Evolutionary conservation across 1,140 invertebrate genomes (phyloP).

Genomic region (Caerostris darwini): DNA sequence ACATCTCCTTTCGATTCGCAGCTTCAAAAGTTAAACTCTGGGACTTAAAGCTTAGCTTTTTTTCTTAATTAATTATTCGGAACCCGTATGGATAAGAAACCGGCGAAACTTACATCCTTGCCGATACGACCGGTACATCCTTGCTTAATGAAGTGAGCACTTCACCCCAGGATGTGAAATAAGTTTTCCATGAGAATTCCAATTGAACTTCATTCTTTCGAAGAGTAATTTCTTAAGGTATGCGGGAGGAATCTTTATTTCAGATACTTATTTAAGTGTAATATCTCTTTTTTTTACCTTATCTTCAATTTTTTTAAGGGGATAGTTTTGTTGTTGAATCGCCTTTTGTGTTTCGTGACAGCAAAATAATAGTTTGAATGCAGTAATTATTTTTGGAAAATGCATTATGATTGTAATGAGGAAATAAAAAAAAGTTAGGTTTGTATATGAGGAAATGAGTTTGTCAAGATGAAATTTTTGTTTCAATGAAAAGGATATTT

Average conservation of each 20-base stretch:
- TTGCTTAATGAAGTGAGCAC: conserved; percentile 35
- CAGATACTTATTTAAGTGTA: conserved; percentile 39
- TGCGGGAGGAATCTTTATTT: conserved; percentile 50
- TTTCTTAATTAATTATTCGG: background rate
- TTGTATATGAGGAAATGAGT: background rate
- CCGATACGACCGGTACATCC: too few relatives aligned
- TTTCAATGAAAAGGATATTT: background rate
- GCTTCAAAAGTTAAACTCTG: background rate
- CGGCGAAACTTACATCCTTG: background rate
- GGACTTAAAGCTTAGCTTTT: background rate
- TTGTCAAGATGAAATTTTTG: background rate
- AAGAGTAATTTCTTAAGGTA: conserved; percentile 17
- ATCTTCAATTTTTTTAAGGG: too few relatives aligned
- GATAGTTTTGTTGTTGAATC: conserved; percentile 31
- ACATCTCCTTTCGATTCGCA: background rate
- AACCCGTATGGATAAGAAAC: conserved; percentile 48
- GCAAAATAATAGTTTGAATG: background rate
- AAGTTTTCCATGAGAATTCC: conserved; percentile 57
- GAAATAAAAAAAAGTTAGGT: background rate
- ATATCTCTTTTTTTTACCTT: background rate
- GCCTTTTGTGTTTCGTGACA: background rate
- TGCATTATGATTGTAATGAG: background rate
- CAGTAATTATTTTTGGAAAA: background rate
- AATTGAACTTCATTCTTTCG: conserved; percentile 30
- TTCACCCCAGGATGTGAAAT: conserved; percentile 20